Base-by-base conservation (phyloP, 2,888 invertebrate species). In the Willowsia nigromaculata region DNA sequence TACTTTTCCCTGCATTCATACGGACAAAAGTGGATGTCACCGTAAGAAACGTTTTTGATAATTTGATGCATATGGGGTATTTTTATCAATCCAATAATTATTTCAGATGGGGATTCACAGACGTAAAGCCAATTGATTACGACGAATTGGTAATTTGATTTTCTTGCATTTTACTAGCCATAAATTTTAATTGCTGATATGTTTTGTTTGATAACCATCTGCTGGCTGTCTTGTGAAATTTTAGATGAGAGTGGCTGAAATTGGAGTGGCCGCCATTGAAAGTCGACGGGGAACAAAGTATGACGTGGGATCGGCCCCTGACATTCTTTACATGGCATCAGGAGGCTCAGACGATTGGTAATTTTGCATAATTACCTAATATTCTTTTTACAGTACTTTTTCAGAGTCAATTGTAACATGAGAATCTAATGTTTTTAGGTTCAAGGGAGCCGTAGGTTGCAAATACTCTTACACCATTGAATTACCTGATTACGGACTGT, bases 11-110 rank as follows among this genome's bases (percentile, higher is more conserved):
- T 97, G 89, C 97, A 97, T 93, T 96, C 97, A 15, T 97, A 95
- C 92, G 97, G 97, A n/a, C 94, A 98, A 93, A 97, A 96, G 93
- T 95, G 97, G 81, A 94, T 98, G 13, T 97, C 97, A 93, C 97
- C 97, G 13, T 74, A 74, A 74, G 43, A 27, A 27, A 27, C 9
- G 47, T 22, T 6, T 9, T 9, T 97, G 97, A 97, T 53, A 43
- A 33, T 59, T 25, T 33, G 15, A 62, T 68, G 27, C n/a, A 18
- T 40, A n/a, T 7, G 4, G 18, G 11, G 3, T 33, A 33, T 40
- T n/a, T 18, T 30, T 25, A 47, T 9, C 25, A 2, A 47, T n/a
- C n/a, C n/a, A n/a, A 27, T 18, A 27, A 27, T 40, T 50, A 11
- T 82, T 43, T 59, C 43, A 78, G 78, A 1, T 78, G 85, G 86